Evolutionary conservation across 2,113 vertebrate genomes (phyloP), one percentile per base, ranked within the genome.

Genomic region (Castor canadensis): DNA sequence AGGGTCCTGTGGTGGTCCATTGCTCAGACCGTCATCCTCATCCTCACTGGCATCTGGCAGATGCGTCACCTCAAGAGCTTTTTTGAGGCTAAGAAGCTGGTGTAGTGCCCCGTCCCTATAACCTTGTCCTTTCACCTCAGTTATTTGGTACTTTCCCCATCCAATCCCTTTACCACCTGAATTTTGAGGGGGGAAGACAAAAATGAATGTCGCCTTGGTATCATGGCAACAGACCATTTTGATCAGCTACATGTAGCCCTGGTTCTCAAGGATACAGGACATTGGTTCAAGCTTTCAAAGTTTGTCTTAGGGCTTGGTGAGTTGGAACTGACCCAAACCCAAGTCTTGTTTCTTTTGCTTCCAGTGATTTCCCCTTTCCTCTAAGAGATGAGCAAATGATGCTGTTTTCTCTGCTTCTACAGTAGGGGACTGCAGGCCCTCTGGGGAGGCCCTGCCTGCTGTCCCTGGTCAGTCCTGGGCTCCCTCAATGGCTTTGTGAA

Each of bases 1-100:
- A 98, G 99, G 0, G 99, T 99, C 28, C 99, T 99, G 10, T 99
- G 99, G 99, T 99, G 99, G 99, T 99, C 99, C 95, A 99, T 99
- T 3, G 98, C 99, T 15, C 99, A 99, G 97, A 99, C 99, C 0
- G 96, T 99, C 98, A 99, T 99, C 98, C 99, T 99, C 96, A 99
- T 99, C 96, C 96, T 99, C 97, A 99, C 99, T 0, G 99, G 99
- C 58, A 99, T 99, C 96, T 99, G 99, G 99, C 99, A 99, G 98
- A 99, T 99, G 99, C 98, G 99, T 79, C 99, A 99, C 87, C 99
- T 99, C 93, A 99, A 99, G 97, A 99, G 99, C 97, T 99, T 99
- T 98, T 99, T 99, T 32, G 99, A 99, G 97, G 99, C 99, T 96
- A 99, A 99, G 98, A 99, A 99, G 90, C 97, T 99, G 96, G 99